Evolutionary conservation across 2,113 vertebrate genomes (phyloP), one percentile per base, ranked within the genome.

Genomic region (Nymphicus hollandicus): DNA sequence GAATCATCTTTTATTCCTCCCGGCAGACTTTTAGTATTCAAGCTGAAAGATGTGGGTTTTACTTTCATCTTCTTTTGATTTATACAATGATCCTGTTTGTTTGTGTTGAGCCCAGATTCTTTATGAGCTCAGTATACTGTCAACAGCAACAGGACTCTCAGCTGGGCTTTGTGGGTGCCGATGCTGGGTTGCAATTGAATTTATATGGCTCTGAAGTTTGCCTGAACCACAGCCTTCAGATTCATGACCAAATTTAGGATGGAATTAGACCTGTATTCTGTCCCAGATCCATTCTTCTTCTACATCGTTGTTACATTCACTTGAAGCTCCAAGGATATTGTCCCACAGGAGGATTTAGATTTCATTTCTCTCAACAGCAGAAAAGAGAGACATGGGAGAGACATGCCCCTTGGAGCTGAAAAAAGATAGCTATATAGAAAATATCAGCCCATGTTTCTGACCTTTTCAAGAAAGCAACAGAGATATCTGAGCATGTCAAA

Each of bases 51-150:
- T 85, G 89, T 82, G 81, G 70, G 84, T 72, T 95, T 81, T 86
- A 66, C 89, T 95, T 95, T 96, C 94, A 95, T 95, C 84, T 95
- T 95, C 89, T 94, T 95, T 96, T 95, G 89, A 96, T 97, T 97
- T 97, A 94, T 87, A 85, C 73, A 94, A 93, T 88, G 91, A 91
- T 88, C 31, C 53, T 80, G 73, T 85, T 93, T 96, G 86, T 91
- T 95, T 88, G 64, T 81, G 63, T 71, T 63, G 33, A 88, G 73
- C 46, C 46, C 29, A 72, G 52, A 88, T 81, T 93, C 79, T 94
- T 95, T 56, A 80, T 73, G 41, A 96, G 91, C 53, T 94, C 84
- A 93, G 70, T 94, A 94, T 66, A 93, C 84, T 95, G 94, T 97
- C 96, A 97, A 93, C 89, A 95, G 93, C 70, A 85, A 95, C 52